These are phyloP conservation scores for Meta bourneti DNA, from an alignment of 2,888 invertebrate genomes.

Conservation along the genomic window DNA sequence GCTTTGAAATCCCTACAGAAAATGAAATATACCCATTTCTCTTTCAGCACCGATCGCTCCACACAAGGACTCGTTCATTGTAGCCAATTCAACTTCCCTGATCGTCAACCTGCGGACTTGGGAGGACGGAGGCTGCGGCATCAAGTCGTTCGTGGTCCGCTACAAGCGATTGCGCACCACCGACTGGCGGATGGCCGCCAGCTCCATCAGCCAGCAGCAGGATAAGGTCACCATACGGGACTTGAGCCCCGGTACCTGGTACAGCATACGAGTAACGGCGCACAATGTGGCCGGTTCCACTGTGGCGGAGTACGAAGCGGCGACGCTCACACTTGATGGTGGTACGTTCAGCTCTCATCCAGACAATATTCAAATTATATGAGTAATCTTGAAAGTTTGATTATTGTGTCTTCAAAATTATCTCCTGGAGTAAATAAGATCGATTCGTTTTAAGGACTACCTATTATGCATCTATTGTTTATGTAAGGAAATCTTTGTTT, in stretches of 20 bases:
- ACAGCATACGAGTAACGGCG: constrained; percentile 77
- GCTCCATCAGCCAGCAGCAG: constrained; percentile 38
- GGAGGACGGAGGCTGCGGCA: constrained; percentile 81
- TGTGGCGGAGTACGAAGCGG: constrained; percentile 76
- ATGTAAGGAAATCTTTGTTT: neutral
- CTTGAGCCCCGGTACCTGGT: constrained; percentile 77
- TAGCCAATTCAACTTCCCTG: constrained; percentile 80
- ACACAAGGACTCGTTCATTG: constrained; percentile 76
- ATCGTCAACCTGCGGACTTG: constrained; percentile 80
- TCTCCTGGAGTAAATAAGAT: neutral
- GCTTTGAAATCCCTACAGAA: no score
- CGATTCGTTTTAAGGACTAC: neutral
- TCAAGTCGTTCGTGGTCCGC: constrained; percentile 78
- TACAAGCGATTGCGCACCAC: constrained; percentile 72
- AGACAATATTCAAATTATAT: neutral
- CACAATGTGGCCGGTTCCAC: constrained; percentile 78
- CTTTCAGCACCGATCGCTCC: constrained; percentile 80
- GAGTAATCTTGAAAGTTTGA: neutral
- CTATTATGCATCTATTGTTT: neutral
- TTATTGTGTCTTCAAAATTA: neutral
- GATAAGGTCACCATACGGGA: constrained; percentile 68
- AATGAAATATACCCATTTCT: neutral
- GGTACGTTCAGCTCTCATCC: constrained; percentile 39
- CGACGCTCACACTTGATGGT: constrained; percentile 73
- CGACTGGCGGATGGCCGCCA: constrained; percentile 75